phyloP scores from a whole-genome alignment of 2,113 vertebrate species.

The Passer montanus region DNA sequence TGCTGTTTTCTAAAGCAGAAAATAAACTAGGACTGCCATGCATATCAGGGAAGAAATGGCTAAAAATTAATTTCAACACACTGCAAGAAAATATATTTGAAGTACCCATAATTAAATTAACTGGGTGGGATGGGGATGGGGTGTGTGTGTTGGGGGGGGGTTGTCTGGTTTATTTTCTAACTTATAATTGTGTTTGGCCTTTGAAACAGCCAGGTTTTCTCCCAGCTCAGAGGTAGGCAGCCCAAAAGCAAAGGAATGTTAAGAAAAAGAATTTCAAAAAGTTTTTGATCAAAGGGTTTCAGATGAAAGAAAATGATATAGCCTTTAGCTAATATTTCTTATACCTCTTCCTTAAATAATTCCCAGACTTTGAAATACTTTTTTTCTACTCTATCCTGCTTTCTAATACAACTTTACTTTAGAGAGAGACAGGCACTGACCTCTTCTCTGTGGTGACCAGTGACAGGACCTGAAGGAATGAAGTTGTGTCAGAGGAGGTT shows the following conservation, averaged over 20 bases:
- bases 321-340: not conserved
- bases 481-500: not conserved
- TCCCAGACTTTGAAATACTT: not conserved
- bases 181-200: not conserved
- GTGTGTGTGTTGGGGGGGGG: not conserved
- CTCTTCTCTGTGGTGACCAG: not conserved
- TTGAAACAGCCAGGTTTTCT: not conserved
- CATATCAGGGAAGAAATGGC: not conserved
- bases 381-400: not conserved
- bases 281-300: not conserved
- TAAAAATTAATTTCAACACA: not conserved
- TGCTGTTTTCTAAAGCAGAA: not conserved
- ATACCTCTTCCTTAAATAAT: not conserved
- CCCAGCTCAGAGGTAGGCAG: not conserved
- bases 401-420: not conserved
- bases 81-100: not conserved
- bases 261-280: not conserved
- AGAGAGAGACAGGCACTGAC: not conserved
- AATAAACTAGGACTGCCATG: not conserved
- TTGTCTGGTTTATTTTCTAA: not conserved
- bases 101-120: not conserved
- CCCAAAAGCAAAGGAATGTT: not conserved
- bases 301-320: not conserved
- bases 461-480: not conserved
- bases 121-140: no score